Percentiles rank a stretch among this genome's conserved stretches.
Evolutionary conservation across 1,140 invertebrate species (phyloP).

Genomic region (Tetramorium alpestre): DNA sequence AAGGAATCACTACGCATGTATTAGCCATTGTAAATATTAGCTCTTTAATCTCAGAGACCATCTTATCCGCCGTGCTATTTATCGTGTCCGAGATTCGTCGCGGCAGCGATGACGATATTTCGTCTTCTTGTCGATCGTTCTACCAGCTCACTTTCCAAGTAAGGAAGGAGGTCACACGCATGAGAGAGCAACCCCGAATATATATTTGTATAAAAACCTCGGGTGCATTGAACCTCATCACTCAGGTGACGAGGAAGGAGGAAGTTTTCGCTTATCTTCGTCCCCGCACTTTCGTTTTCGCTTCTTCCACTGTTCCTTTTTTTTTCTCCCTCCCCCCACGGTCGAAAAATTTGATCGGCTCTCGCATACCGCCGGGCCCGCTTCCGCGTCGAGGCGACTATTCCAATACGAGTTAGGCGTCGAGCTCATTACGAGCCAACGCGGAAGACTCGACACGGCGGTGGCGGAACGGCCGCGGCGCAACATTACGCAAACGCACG

Average conservation of each 20-base stretch:
- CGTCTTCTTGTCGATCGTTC: conserved; percentile 6
- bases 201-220: background rate
- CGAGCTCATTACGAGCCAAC: conserved; percentile 50
- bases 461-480: background rate
- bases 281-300: no score
- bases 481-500: conserved; percentile 52
- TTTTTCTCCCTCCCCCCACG: no score
- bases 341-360: conserved; percentile 4
- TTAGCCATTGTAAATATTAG: conserved; percentile 27
- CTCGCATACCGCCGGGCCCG: background rate
- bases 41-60: background rate
- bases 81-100: conserved; percentile 10
- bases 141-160: conserved; percentile 40
- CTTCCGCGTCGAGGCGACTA: conserved; percentile 43
- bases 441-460: conserved; percentile 41
- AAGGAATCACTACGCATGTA: background rate
- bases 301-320: background rate
- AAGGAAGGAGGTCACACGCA: conserved; percentile 41
- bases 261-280: background rate
- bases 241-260: background rate
- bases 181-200: conserved; percentile 5
- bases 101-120: background rate
- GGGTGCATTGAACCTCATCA: background rate
- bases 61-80: background rate
- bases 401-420: conserved; percentile 30